Evolutionary conservation across 2,797 vertebrate genomes (phyloP).

Genomic region (Onychomys leucogaster): DNA sequence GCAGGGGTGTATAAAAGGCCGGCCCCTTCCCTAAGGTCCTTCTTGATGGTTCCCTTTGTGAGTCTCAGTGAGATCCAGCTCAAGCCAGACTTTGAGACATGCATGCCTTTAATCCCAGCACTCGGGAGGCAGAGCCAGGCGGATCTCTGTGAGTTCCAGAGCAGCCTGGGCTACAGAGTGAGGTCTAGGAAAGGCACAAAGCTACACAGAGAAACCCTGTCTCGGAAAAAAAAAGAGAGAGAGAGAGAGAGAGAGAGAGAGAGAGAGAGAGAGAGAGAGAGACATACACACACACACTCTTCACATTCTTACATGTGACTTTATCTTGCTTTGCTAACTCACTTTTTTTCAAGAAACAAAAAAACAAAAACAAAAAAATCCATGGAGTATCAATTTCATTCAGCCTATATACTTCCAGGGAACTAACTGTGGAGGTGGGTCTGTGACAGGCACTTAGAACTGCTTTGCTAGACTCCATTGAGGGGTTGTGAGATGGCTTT

Average conservation of each 20-base stretch:
- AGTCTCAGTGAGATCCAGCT: background rate
- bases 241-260: no score
- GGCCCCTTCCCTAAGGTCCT: background rate
- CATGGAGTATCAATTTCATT: background rate
- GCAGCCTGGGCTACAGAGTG: no score
- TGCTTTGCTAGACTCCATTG: background rate
- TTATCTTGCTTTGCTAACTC: background rate
- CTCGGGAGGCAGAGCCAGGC: no score
- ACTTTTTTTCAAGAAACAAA: background rate
- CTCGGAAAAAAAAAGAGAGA: no score
- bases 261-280: no score
- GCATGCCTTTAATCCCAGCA: no score
- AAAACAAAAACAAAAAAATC: background rate
- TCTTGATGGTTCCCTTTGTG: background rate
- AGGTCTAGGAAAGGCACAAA: no score
- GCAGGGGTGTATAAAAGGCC: fast-evolving
- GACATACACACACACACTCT: no score
- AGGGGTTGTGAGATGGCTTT: background rate
- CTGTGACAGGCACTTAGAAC: background rate
- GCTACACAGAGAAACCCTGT: no score
- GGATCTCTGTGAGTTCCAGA: no score
- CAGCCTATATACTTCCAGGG: background rate
- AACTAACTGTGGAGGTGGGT: background rate
- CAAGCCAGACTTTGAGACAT: background rate
- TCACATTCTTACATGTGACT: background rate